Evolutionary conservation across 2,888 invertebrate species (phyloP), one percentile per base, ranked within the genome.

Genomic region (Lasioglossum malachurum): DNA sequence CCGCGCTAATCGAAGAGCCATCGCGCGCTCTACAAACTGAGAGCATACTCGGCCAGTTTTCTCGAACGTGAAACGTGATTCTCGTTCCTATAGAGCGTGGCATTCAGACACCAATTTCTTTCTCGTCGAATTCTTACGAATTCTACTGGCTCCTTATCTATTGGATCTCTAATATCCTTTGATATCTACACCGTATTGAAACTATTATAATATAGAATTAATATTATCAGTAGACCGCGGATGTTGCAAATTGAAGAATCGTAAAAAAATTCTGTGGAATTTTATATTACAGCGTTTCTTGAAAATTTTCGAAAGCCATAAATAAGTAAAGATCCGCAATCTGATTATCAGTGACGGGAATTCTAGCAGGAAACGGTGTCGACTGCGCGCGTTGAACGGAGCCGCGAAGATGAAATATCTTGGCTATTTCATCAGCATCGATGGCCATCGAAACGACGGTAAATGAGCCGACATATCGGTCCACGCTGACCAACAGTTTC

Each of bases 391-490:
- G 71, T 35, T n/a, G 44, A 35, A 49, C 74, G n/a, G 35, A 35
- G 57, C 60, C 41, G 75, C 73, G 73, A 79, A 76, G 82, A 82
- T 60, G 77, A 83, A 83, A 69, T 71, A 86, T 80, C 71, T 49
- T 41, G 72, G n/a, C 35, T 57, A 57, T n/a, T 78, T 44, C 41
- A 35, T 53, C 78, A 60, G 7, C 75, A 49, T 10, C 57, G 71
- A 12, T 41, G 76, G 53, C 69, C 74, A 35, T 81, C 78, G 75
- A 78, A 73, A 73, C 53, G 23, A 41, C 71, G 79, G 67, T 83
- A 83, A 86, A 78, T 83, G 86, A 81, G 41, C 83, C 77, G 76
- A 49, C 76, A 35, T 69, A 79, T 78, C 60, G 81, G 82, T 27
- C 53, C 60, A 57, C 73, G 49, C 53, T 49, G 49, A 49, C 35